Conservation (phyloP, 2,888 invertebrate genomes). For the Phlogophora meticulosa region DNA sequence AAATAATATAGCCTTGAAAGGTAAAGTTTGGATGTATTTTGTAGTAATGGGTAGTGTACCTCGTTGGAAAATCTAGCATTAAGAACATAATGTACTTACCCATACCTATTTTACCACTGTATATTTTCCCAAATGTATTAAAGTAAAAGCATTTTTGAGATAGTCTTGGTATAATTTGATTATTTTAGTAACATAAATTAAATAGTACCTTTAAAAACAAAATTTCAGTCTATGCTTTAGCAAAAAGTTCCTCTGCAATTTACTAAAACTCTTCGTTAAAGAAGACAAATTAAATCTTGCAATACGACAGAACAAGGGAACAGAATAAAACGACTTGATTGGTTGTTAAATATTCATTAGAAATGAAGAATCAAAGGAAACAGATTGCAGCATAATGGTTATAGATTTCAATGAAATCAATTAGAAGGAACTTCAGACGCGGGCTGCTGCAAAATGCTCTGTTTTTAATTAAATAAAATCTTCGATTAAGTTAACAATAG, state of each 20-base stretch:
- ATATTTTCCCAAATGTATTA: too few relatives aligned
- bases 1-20: too few relatives aligned
- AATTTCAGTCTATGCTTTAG: not conserved
- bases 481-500: not conserved
- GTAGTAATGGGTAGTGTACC: too few relatives aligned
- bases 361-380: constrained; percentile 9
- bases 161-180: too few relatives aligned
- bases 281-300: constrained; percentile 1
- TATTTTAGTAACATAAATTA: too few relatives aligned
- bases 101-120: too few relatives aligned
- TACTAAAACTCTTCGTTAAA: not conserved
- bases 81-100: too few relatives aligned
- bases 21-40: too few relatives aligned
- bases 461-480: constrained; percentile 3
- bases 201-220: too few relatives aligned
- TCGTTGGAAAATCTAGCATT: too few relatives aligned
- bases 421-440: not conserved
- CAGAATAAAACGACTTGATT: constrained; percentile 7
- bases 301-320: not conserved
- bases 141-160: too few relatives aligned
- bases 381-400: constrained; percentile 14
- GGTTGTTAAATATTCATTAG: constrained; percentile 39
- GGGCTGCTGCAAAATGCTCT: not conserved
- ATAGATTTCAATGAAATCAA: not conserved
- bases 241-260: not conserved